Conservation (phyloP, 92 coral and sea anemone genomes). For the Paramuricea clavata region DNA sequence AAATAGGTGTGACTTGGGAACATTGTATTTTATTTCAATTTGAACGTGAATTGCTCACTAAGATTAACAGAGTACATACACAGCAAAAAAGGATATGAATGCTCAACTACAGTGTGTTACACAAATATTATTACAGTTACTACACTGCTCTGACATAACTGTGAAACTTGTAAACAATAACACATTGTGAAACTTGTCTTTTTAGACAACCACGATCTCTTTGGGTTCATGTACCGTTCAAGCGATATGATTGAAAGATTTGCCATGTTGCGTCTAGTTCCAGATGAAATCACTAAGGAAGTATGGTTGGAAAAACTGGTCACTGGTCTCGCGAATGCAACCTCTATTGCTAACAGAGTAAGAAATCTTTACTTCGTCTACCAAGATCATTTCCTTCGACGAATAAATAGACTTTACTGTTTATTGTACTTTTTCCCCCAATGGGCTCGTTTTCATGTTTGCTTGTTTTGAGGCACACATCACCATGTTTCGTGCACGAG, state of each 20-base stretch:
- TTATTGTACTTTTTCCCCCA: too few species aligned
- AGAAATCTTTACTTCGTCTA: constrained; percentile 39
- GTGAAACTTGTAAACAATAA: too few species aligned
- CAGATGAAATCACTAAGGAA: constrained; percentile 85
- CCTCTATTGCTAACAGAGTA: constrained; percentile 92
- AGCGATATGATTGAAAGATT: constrained; percentile 93
- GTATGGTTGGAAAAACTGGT: constrained; percentile 91
- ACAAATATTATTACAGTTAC: background rate
- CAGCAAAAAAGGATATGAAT: too few species aligned
- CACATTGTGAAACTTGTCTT: background rate
- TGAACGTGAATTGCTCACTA: too few species aligned
- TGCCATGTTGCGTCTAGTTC: constrained; percentile 90
- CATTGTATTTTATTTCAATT: too few species aligned
- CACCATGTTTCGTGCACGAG: too few species aligned
- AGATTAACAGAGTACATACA: too few species aligned
- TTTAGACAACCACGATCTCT: constrained; percentile 92
- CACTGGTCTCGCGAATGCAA: constrained; percentile 83
- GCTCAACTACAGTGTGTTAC: background rate
- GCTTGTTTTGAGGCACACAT: too few species aligned
- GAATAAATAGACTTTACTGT: too few species aligned
- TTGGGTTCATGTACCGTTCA: constrained; percentile 95
- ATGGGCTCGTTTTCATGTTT: too few species aligned
- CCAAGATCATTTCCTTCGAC: background rate
- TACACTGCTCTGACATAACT: background rate
- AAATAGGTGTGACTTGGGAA: background rate